phyloP scores from a whole-genome alignment of 2,888 invertebrate species.

The Caprella mutica region DNA sequence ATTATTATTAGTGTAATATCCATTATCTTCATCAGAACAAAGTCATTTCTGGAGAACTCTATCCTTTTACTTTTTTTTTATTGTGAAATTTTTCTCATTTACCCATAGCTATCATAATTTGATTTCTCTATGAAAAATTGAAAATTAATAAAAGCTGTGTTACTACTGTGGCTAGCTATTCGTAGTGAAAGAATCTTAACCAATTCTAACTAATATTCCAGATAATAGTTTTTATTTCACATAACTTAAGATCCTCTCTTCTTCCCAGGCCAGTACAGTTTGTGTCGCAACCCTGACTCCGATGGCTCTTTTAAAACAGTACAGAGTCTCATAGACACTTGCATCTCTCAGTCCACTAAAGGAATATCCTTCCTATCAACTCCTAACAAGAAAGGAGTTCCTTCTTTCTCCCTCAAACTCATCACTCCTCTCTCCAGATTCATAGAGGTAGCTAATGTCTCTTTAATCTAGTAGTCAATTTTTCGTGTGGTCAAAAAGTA shows the following conservation, averaged over 20 bases:
- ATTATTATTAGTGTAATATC: background rate
- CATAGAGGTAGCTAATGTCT: constrained; percentile 45
- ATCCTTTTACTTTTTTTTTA: no score
- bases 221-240: no score
- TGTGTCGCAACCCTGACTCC: constrained; percentile 45
- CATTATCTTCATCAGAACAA: background rate
- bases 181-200: no score
- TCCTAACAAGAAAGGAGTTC: constrained; percentile 53
- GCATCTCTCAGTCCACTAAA: constrained; percentile 57
- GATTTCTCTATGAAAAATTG: no score
- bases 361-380: constrained; percentile 62
- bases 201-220: no score
- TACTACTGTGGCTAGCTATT: no score
- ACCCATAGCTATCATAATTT: no score
- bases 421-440: constrained; percentile 64
- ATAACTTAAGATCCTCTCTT: no score
- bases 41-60: background rate
- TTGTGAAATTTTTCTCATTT: no score
- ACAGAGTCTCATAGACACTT: constrained; percentile 56
- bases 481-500: no score
- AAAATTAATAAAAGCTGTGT: no score
- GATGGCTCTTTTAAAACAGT: constrained; percentile 52
- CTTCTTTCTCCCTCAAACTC: constrained; percentile 60
- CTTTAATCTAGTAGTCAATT: no score
- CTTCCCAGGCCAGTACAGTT: constrained; percentile 43